Conservation (phyloP, 2,797 vertebrate genomes). For the Dromococcyx pavoninus region DNA sequence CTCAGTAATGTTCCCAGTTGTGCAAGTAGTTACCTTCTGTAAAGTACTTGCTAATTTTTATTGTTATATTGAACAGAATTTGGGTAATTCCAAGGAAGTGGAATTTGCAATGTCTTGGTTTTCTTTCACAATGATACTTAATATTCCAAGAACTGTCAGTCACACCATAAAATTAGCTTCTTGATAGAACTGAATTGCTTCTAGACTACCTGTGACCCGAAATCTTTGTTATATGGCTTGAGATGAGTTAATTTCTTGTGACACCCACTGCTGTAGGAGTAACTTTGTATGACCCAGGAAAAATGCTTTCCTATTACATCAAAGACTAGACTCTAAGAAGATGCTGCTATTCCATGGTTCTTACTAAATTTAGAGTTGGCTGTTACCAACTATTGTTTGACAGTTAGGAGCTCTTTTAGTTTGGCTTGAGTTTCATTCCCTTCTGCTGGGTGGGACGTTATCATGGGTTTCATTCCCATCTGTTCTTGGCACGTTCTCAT, state of each 20-base stretch:
- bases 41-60: not conserved
- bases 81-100: not conserved
- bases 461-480: not conserved
- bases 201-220: not conserved
- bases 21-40: not conserved
- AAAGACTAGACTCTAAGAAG: not conserved
- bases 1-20: not conserved
- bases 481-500: not conserved
- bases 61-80: not conserved
- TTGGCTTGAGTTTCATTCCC: not conserved
- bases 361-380: not conserved
- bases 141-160: not conserved
- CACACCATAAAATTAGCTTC: not conserved
- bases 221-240: not conserved
- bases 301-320: not conserved
- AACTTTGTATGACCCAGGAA: not conserved
- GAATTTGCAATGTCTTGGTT: not conserved
- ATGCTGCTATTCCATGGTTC: not conserved
- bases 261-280: not conserved
- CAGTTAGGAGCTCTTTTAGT: not conserved
- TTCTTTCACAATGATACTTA: not conserved
- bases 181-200: not conserved
- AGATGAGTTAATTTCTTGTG: not conserved
- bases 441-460: not conserved
- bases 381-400: not conserved